Conservation (phyloP, 1,140 invertebrate genomes). For the Drosophila jambulina region DNA sequence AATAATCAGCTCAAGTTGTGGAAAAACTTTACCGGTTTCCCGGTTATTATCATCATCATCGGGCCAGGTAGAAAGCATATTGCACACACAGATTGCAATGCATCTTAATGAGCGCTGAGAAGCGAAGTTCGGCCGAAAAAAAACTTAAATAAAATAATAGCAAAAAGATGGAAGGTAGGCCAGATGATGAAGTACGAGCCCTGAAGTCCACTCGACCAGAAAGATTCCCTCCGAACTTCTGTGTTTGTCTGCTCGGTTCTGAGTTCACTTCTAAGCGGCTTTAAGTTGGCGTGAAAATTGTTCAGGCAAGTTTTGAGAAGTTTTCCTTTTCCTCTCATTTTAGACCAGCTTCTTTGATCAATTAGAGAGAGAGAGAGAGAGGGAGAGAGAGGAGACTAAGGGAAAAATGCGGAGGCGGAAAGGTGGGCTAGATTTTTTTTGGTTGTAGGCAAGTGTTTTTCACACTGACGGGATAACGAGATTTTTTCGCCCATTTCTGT, state of each 20-base stretch:
- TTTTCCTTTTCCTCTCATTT: constrained; percentile 40
- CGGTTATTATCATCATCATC: constrained; percentile 52
- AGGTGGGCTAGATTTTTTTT: constrained; percentile 13
- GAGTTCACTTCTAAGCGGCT: constrained; percentile 58
- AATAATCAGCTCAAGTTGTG: constrained; percentile 74
- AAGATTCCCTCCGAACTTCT: constrained; percentile 45
- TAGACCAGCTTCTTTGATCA: constrained; percentile 64
- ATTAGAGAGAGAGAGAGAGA: constrained; percentile 43
- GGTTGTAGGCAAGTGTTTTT: constrained; percentile 20
- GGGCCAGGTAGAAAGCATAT: constrained; percentile 51
- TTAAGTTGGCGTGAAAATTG: constrained; percentile 80
- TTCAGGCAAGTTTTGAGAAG: constrained; percentile 65
- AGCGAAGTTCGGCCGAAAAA: constrained; percentile 27
- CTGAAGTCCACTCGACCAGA: constrained; percentile 51
- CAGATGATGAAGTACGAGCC: constrained; percentile 30
- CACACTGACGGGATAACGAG: constrained; percentile 55
- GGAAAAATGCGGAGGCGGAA: not conserved
- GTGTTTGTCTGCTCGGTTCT: constrained; percentile 23
- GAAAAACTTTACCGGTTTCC: constrained; percentile 69
- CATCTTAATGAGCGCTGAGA: constrained; percentile 56
- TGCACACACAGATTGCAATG: constrained; percentile 64
- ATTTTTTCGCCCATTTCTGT: constrained; percentile 37
- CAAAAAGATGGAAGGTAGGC: constrained; percentile 13
- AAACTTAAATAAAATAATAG: constrained; percentile 1
- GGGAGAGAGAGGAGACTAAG: constrained; percentile 11